Conservation (phyloP, 2,797 vertebrate genomes). For the Myotis findleyi region DNA sequence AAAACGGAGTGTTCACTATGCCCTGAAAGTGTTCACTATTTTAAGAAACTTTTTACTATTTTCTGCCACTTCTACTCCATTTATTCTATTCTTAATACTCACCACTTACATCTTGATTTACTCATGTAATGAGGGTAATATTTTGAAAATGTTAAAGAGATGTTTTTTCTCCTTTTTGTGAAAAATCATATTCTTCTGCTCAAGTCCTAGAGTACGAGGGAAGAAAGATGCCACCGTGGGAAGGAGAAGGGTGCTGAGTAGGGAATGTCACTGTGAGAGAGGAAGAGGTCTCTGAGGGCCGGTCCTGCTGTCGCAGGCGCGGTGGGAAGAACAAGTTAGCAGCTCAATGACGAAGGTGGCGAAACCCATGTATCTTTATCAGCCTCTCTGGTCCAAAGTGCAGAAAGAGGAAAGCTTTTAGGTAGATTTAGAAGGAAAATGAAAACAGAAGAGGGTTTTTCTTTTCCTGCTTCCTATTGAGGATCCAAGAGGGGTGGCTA, state of each 20-base stretch:
- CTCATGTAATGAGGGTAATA: background rate
- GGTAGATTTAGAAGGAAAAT: background rate
- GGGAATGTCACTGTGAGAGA: background rate
- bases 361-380: background rate
- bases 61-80: background rate
- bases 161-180: background rate
- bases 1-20: background rate
- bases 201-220: background rate
- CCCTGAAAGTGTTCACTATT: background rate
- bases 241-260: background rate
- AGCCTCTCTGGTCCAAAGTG: background rate
- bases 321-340: background rate
- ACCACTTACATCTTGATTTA: background rate
- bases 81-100: slow-evolving; percentile 15
- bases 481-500: background rate
- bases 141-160: background rate
- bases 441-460: background rate
- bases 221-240: background rate
- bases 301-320: background rate
- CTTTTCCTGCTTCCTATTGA: background rate
- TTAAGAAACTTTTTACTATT: slow-evolving; percentile 21
- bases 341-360: background rate
- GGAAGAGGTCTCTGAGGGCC: background rate
- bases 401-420: background rate
- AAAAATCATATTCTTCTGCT: background rate